A percentile compares a stretch with the other conserved stretches of the same genome.
Conservation (phyloP, 2,888 invertebrate genomes). For the Rotaria sp. region DNA sequence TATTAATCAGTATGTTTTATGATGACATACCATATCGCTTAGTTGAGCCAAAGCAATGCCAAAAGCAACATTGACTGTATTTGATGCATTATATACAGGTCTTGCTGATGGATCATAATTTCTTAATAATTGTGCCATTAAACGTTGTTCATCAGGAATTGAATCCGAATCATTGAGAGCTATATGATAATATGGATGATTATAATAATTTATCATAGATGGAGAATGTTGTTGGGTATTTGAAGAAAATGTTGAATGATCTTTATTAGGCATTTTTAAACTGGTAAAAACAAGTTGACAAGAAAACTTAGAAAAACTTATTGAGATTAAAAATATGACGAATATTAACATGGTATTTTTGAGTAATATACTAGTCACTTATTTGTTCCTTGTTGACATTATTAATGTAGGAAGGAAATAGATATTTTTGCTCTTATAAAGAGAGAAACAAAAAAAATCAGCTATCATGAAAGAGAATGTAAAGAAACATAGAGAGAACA, state of each 20-base stretch:
- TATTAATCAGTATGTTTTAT: neutral
- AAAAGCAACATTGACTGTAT: conserved; percentile 51
- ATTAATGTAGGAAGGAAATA: neutral
- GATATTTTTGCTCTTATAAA: neutral
- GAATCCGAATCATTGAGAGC: conserved; percentile 16
- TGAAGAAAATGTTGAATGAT: neutral
- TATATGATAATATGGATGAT: neutral
- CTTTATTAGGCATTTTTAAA: neutral
- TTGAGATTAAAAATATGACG: neutral
- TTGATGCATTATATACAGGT: conserved; percentile 53
- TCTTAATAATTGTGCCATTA: conserved; percentile 47
- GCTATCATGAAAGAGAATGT: neutral
- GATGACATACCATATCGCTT: conserved; percentile 52
- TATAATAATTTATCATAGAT: neutral
- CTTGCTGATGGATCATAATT: conserved; percentile 52
- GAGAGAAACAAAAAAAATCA: neutral
- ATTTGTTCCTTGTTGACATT: neutral
- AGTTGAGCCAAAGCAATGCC: conserved; percentile 53
- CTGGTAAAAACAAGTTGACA: neutral
- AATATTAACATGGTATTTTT: neutral
- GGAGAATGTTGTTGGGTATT: neutral
- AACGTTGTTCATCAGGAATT: conserved; percentile 52
- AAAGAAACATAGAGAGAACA: neutral
- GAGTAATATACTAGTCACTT: neutral
- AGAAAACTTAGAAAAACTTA: neutral